phyloP scores from a whole-genome alignment of 2,113 vertebrate genomes.

The Rhipidura dahli region DNA sequence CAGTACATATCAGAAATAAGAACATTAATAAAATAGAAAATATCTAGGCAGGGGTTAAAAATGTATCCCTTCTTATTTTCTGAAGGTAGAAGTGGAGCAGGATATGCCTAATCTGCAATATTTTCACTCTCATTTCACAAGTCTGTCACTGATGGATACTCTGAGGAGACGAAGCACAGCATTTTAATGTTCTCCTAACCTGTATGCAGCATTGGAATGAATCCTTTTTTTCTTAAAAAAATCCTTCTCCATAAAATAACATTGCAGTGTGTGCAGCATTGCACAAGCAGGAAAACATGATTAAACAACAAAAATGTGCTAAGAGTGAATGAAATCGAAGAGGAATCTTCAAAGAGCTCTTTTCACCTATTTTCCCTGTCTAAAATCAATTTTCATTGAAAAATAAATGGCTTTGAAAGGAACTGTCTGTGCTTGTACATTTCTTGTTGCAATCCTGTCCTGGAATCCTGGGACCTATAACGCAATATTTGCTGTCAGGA shows the following conservation, averaged over 20 bases:
- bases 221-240: not conserved
- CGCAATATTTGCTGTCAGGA: not conserved
- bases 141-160: not conserved
- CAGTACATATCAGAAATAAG: not conserved
- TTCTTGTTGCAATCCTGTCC: not conserved
- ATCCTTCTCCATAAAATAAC: not conserved
- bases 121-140: not conserved
- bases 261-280: not conserved
- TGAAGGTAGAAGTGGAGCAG: not conserved
- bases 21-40: not conserved
- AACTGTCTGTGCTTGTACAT: not conserved
- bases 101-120: not conserved
- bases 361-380: not conserved
- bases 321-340: not conserved
- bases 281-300: not conserved
- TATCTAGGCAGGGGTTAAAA: not conserved
- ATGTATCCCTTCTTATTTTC: not conserved
- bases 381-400: not conserved
- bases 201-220: not conserved
- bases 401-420: not conserved
- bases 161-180: not conserved
- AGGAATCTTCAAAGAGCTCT: not conserved
- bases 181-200: not conserved
- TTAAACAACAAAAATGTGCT: not conserved
- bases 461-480: slow-evolving; percentile 8